Base-by-base conservation (phyloP, 2,888 invertebrate genomes). In the Calephelis perditalis region DNA sequence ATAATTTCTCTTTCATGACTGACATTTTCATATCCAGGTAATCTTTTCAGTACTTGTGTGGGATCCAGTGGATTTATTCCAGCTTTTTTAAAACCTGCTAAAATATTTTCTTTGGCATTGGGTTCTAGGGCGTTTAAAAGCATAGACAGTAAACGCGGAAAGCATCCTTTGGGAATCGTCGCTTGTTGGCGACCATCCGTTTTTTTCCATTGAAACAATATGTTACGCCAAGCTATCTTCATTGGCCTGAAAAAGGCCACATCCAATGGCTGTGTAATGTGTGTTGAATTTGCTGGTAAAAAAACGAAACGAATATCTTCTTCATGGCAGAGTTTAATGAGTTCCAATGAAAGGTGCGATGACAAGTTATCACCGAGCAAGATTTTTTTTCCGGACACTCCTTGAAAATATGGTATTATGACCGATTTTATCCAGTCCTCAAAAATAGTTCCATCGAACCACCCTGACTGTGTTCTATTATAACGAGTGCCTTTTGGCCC, bases 401-500 rank as follows among this genome's bases (percentile, higher is more conserved):
- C 11, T 45, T 45, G 9, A 9, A 45, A 45, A 45, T 11, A 45
- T 5, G 11, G 45, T 9, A 45, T 9, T 5, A 45, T 45, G 4
- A 45, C 45, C 7, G 45, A 11, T 5, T 9, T 45, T 5, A 45
- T 11, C 45, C 45, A 11, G 11, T 45, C 45, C 10, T 45, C 11
- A 9, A 45, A 45, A 9, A 45, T 45, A 9, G 7, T 45, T 45
- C 10, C 9, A 9, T 45, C 45, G 11, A 45, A 45, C 9, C 10
- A 45, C 5, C 9, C 45, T 11, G 45, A 45, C 45, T 45, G 45
- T 11, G 10, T 43, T 43, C 43, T 43, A 43, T 9, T 9, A 9
- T 81, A 86, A 10, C 77, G 49, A 62, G 74, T 52, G 56, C 73
- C 67, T 61, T 57, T 55, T 61, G 81, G 81, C 11, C 85, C 84